Percentiles rank a stretch among this genome's conserved stretches.
Evolutionary conservation across 2,888 invertebrate species (phyloP).

Genomic region (Drosophila mercatorum): DNA sequence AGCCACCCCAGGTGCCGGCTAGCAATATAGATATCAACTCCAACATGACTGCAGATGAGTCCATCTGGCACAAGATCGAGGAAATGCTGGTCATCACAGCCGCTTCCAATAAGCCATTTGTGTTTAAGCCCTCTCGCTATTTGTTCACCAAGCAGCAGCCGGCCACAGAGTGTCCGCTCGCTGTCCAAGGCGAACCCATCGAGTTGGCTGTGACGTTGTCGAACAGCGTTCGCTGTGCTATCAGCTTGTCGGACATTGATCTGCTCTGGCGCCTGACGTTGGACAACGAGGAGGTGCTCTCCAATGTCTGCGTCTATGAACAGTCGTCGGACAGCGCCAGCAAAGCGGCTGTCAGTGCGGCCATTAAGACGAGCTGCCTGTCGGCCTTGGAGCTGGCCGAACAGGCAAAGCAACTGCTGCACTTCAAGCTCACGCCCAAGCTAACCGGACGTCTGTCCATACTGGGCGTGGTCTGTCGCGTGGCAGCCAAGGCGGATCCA

Average conservation of each 20-base stretch:
- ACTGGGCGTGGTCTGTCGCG: conserved; percentile 88
- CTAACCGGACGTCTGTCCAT: conserved; percentile 90
- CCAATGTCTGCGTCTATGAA: conserved; percentile 84
- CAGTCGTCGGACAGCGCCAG: conserved; percentile 74
- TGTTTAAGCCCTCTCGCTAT: conserved; percentile 91
- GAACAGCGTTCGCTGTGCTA: conserved; percentile 87
- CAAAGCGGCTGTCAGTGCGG: conserved; percentile 77
- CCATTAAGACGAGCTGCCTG: conserved; percentile 79
- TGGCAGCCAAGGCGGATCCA: conserved; percentile 82
- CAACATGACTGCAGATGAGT: conserved; percentile 84
- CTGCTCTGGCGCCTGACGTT: conserved; percentile 83
- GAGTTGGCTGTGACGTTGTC: conserved; percentile 87
- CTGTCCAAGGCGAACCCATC: conserved; percentile 92
- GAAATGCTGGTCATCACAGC: conserved; percentile 90
- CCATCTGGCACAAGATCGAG: conserved; percentile 90
- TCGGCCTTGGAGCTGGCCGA: conserved; percentile 81
- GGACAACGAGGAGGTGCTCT: conserved; percentile 83
- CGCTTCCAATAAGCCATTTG: conserved; percentile 88
- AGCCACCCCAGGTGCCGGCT: conserved; percentile 79
- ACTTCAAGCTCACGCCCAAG: conserved; percentile 90
- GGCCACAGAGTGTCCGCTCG: conserved; percentile 88
- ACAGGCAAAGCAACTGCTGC: conserved; percentile 87
- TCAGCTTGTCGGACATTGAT: conserved; percentile 82
- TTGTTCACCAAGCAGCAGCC: conserved; percentile 89
- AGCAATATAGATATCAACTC: conserved; percentile 83